Evolutionary conservation across 2,113 vertebrate genomes (phyloP), one percentile per base, ranked within the genome.

Genomic region (Hippocampus comes): DNA sequence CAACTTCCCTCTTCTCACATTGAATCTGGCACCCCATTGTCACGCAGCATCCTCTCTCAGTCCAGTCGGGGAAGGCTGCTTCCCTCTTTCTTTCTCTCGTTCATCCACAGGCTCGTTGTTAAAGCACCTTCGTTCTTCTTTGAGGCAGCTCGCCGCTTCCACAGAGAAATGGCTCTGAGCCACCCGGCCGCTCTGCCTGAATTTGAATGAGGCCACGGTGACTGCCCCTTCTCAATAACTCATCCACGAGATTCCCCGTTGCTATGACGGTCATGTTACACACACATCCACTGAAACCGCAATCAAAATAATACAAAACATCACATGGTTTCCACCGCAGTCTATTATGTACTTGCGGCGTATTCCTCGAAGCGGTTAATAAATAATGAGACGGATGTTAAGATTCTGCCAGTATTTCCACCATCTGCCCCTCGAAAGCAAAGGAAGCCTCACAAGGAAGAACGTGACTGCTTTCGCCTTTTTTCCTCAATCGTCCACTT

Each of bases 301-400:
- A 56, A n/a, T 14, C 6, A 67, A 14, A 65, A 17, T 23, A 11
- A 64, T 21, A 30, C 27, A 57, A 57, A 23, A 75, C 53, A 43
- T 66, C 76, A 63, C 67, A 63, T 30, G 60, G 17, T 46, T 82
- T 38, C 65, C 60, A 71, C 70, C 67, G 71, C 57, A 59, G 73
- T 57, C 55, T 76, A 55, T 81, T 79, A 80, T 83, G 63, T 76
- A 75, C 30, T 59, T 53, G 68, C 73, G 60, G 77, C 55, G 57
- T 72, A 71, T 72, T 61, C 74, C 76, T 74, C 61, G 0, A 59
- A 78, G 79, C 67, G 75, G 82, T 92, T 89, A 91, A 92, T 91
- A 91, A 91, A 87, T 91, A 73, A 91, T 92, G 89, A 89, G 90
- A 79, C 77, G 73, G 76, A 67, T 81, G 85, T 90, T 90, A 80